A percentile compares a stretch with the other conserved stretches of the same genome.
phyloP scores from a whole-genome alignment of 1,140 invertebrate species.

The Formica selysi region DNA sequence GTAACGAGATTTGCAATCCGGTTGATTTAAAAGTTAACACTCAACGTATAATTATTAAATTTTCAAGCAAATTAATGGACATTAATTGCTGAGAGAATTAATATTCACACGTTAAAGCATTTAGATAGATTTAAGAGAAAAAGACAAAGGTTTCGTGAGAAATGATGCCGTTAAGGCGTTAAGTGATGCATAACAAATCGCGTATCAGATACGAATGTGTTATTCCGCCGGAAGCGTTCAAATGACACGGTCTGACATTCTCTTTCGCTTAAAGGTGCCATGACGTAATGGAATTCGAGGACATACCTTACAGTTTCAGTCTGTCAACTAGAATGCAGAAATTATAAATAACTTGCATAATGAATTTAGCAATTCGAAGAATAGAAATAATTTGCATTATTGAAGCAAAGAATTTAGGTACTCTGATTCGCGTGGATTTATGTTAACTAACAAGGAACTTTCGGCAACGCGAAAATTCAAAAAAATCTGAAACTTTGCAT shows the following conservation, averaged over 20 bases:
- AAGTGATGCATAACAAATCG: not conserved
- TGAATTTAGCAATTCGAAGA: not conserved
- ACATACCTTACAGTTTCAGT: not conserved
- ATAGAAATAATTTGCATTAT: not conserved
- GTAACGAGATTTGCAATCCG: conserved; percentile 36
- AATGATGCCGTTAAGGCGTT: not conserved
- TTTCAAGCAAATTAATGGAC: not conserved
- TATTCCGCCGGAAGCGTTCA: conserved; percentile 33
- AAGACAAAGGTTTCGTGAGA: conserved; percentile 6
- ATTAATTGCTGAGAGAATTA: too few relatives aligned
- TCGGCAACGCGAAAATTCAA: too few relatives aligned
- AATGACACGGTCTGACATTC: conserved; percentile 29
- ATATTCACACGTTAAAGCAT: too few relatives aligned
- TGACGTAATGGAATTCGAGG: conserved; percentile 26
- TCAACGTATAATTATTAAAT: conserved; percentile 17
- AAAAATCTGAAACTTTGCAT: too few relatives aligned
- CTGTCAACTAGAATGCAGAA: not conserved
- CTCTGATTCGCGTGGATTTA: not conserved
- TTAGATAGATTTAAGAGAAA: not conserved
- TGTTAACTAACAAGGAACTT: not conserved
- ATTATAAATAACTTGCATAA: not conserved
- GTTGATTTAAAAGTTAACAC: conserved; percentile 43
- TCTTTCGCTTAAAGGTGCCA: not conserved
- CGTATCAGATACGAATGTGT: not conserved
- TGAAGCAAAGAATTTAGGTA: not conserved